phyloP scores from a whole-genome alignment of 2,888 invertebrate genomes.

The Acheta domesticus region DNA sequence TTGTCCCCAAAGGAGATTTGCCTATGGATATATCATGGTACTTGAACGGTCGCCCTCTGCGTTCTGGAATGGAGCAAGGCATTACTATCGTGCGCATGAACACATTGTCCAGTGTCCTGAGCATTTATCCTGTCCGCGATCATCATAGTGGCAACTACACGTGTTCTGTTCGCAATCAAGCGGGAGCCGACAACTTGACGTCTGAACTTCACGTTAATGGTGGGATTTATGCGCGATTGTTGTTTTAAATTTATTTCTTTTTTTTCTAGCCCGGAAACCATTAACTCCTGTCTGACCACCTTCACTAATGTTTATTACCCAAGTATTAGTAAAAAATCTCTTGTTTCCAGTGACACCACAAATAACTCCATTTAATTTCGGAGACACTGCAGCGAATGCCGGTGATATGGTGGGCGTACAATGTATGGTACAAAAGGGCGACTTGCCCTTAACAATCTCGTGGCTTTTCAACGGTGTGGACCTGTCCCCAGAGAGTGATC shows the following conservation, averaged over 20 bases:
- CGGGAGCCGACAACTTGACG: conserved; percentile 52
- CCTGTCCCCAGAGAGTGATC: conserved; percentile 40
- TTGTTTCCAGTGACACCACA: conserved; percentile 11
- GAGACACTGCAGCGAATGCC: conserved; percentile 67
- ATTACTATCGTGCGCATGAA: neutral
- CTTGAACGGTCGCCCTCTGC: conserved; percentile 60
- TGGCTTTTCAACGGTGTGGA: conserved; percentile 63
- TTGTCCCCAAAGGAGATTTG: conserved; percentile 46
- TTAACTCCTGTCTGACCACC: no score
- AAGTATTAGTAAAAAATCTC: no score
- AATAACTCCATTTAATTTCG: conserved; percentile 52
- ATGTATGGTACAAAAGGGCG: conserved; percentile 63
- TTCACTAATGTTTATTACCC: no score
- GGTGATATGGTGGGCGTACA: conserved; percentile 71
- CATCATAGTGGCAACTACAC: conserved; percentile 58
- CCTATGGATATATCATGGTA: conserved; percentile 53
- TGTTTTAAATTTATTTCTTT: no score
- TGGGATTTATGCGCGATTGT: conserved; percentile 43
- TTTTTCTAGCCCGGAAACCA: no score
- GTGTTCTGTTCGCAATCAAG: conserved; percentile 55
- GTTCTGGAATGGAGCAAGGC: neutral
- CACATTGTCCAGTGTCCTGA: conserved; percentile 47
- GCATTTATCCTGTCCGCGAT: conserved; percentile 53
- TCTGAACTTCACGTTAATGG: conserved; percentile 55
- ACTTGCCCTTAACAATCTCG: conserved; percentile 69